phyloP scores from a whole-genome alignment of 2,888 invertebrate species.

The Zaprionus bogoriensis region DNA sequence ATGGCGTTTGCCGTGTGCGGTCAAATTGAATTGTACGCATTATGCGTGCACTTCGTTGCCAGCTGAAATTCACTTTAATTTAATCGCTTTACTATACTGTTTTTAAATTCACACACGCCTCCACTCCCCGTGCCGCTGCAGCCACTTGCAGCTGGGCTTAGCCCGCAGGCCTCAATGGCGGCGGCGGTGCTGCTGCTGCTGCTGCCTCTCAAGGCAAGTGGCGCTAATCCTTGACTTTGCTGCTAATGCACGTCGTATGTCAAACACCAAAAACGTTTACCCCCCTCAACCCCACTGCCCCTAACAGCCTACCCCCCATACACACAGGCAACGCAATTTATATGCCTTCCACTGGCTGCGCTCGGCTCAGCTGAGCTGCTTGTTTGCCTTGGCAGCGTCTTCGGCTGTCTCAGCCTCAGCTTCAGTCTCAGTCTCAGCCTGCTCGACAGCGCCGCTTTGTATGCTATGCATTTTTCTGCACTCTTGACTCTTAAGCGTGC shows the following conservation, averaged over 20 bases:
- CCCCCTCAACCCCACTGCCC: slow-evolving; percentile 36
- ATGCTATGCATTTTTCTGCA: slow-evolving; percentile 76
- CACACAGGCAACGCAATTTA: slow-evolving; percentile 65
- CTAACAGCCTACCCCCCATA: background rate
- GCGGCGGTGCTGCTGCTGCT: slow-evolving; percentile 20
- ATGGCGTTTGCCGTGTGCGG: slow-evolving; percentile 14
- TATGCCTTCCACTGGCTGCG: slow-evolving; percentile 59
- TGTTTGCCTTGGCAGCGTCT: background rate
- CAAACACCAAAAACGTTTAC: slow-evolving; percentile 76
- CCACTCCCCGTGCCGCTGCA: background rate
- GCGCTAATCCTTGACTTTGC: slow-evolving; percentile 77
- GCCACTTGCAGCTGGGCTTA: background rate
- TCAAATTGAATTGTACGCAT: slow-evolving; percentile 70
- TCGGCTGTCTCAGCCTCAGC: slow-evolving; percentile 2
- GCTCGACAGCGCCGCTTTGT: slow-evolving; percentile 50
- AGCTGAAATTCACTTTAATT: slow-evolving; percentile 64
- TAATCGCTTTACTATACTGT: slow-evolving; percentile 54
- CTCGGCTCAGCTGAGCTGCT: slow-evolving; percentile 12
- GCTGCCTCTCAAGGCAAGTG: slow-evolving; percentile 74
- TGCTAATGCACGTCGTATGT: slow-evolving; percentile 77
- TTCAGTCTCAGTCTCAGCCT: background rate
- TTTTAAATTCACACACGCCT: slow-evolving; percentile 1
- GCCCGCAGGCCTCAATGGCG: slow-evolving; percentile 29
- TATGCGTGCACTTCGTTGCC: slow-evolving; percentile 30
- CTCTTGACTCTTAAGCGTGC: slow-evolving; percentile 76